Conservation (phyloP, 2,113 vertebrate species). For the Heterocephalus glaber region DNA sequence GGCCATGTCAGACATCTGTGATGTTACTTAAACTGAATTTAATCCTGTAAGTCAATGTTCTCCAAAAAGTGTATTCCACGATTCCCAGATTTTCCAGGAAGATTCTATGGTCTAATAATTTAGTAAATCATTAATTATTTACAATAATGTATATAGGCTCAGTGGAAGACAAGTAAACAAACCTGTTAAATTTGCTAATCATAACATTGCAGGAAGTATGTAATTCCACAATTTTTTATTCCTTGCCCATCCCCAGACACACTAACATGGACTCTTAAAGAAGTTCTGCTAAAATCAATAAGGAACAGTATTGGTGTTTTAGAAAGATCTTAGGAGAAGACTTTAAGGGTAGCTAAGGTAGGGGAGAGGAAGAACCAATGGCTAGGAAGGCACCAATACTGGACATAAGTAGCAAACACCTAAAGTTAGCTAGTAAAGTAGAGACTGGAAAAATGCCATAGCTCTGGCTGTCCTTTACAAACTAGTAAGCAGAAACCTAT, state of each 20-base stretch:
- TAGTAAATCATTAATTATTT: not conserved
- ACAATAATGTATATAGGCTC: not conserved
- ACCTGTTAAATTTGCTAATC: constrained; percentile 1
- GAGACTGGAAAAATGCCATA: not conserved
- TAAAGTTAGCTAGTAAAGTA: not conserved
- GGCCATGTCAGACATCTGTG: not conserved
- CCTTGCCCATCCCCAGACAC: not conserved
- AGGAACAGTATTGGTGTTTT: not conserved
- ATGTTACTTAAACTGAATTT: constrained; percentile 44
- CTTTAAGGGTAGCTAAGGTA: not conserved
- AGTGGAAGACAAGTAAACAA: not conserved
- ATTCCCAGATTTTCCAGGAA: not conserved
- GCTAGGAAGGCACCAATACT: not conserved
- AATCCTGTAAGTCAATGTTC: not conserved
- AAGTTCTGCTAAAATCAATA: not conserved
- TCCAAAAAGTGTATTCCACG: not conserved
- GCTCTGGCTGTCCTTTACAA: not conserved
- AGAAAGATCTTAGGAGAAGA: not conserved
- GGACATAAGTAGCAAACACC: not conserved
- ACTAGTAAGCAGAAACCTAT: not conserved
- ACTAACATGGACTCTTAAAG: not conserved
- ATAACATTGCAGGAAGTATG: not conserved
- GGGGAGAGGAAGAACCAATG: not conserved
- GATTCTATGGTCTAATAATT: not conserved
- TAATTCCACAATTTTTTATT: not conserved